These are phyloP conservation scores for Subacronicta megacephala DNA, from an alignment of 2,888 invertebrate species.

Conservation along the genomic window DNA sequence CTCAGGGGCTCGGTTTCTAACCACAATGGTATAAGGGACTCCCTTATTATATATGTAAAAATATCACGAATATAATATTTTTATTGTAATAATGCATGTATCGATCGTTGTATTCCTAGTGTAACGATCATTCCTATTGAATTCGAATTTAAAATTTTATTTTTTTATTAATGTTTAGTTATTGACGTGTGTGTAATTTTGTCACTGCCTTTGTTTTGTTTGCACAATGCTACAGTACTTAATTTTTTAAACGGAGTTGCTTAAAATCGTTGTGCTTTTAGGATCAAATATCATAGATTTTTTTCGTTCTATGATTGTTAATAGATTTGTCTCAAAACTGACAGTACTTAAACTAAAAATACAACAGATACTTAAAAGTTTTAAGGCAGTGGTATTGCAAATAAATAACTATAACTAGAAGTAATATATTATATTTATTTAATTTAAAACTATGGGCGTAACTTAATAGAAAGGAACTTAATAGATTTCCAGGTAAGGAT, in stretches of 20 bases:
- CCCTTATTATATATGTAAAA: constrained; percentile 57
- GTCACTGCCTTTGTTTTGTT: constrained; percentile 65
- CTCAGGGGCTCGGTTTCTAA: constrained; percentile 72
- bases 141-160: constrained; percentile 79
- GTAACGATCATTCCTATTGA: constrained; percentile 81
- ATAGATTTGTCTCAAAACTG: background rate
- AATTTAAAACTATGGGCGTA: constrained; percentile 34
- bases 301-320: background rate
- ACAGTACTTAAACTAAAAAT: constrained; percentile 54
- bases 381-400: constrained; percentile 43
- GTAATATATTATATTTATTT: constrained; percentile 45
- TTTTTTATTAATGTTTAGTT: constrained; percentile 59
- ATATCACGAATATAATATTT: constrained; percentile 51
- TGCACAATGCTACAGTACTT: constrained; percentile 56
- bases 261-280: background rate
- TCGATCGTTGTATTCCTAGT: constrained; percentile 71
- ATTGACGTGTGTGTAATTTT: constrained; percentile 56
- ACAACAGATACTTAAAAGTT: constrained; percentile 48
- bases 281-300: background rate
- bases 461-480: constrained; percentile 18
- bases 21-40: constrained; percentile 74
- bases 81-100: constrained; percentile 71
- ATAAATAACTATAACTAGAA: constrained; percentile 30
- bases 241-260: constrained; percentile 11
- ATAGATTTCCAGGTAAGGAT: no score